These are phyloP conservation scores for Ruditapes philippinarum DNA, from an alignment of 1,140 invertebrate genomes.

Conservation along the genomic window DNA sequence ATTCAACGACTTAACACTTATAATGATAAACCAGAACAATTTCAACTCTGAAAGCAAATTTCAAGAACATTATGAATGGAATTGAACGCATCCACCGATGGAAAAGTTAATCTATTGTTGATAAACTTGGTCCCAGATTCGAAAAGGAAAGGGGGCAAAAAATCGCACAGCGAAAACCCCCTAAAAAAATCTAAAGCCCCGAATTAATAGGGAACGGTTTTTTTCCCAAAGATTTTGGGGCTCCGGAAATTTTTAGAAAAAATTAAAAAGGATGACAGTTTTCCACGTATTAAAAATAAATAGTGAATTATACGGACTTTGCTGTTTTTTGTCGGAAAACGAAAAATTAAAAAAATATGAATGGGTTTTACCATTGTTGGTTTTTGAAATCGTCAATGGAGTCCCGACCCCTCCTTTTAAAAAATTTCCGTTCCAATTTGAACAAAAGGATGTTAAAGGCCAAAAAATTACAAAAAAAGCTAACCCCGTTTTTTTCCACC, in stretches of 20 bases:
- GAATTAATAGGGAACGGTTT: slow-evolving; percentile 7
- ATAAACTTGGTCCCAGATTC: no score
- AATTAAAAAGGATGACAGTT: neutral
- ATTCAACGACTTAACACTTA: neutral
- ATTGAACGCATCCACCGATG: slow-evolving; percentile 53
- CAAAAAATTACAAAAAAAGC: slow-evolving; percentile 58
- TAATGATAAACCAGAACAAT: neutral
- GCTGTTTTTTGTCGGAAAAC: neutral
- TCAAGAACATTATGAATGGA: slow-evolving; percentile 65
- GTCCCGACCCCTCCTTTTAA: neutral
- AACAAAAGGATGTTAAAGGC: slow-evolving; percentile 65
- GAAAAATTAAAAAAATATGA: neutral
- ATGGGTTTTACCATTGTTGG: slow-evolving; percentile 4
- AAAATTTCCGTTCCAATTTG: slow-evolving; percentile 46
- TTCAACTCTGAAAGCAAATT: neutral
- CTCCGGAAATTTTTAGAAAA: no score
- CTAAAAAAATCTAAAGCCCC: slow-evolving; percentile 22
- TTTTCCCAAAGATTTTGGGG: neutral
- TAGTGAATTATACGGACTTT: neutral
- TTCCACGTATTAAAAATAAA: slow-evolving; percentile 23
- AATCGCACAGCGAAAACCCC: slow-evolving; percentile 23
- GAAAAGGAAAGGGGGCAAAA: no score
- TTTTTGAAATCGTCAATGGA: slow-evolving; percentile 37
- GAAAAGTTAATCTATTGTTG: no score
- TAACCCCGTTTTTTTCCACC: slow-evolving; percentile 59